These are phyloP conservation scores for Hyppa rectilinea DNA, from an alignment of 2,888 invertebrate genomes.

Conservation along the genomic window DNA sequence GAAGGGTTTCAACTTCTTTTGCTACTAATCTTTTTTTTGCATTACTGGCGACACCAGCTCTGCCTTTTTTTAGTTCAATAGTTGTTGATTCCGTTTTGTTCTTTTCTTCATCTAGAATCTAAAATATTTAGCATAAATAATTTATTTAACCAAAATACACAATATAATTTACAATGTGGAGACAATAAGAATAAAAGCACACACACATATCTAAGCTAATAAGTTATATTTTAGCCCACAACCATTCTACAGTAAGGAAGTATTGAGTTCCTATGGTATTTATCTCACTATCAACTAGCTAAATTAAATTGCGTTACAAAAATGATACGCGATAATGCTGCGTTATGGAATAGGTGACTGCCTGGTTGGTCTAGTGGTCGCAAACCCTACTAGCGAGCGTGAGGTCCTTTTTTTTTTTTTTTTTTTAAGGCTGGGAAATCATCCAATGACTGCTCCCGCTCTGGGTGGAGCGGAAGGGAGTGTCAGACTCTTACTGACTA, in stretches of 20 bases:
- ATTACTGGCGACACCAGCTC: slow-evolving; percentile 54
- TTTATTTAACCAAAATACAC: not conserved
- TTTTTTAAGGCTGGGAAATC: too few species aligned
- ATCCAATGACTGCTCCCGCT: too few species aligned
- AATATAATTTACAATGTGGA: not conserved
- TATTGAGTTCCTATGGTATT: not conserved
- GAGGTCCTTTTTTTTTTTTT: too few species aligned
- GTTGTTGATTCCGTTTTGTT: slow-evolving; percentile 14
- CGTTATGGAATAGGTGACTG: too few species aligned
- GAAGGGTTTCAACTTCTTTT: slow-evolving; percentile 34
- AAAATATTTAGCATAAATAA: slow-evolving; percentile 1
- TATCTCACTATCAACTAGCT: not conserved
- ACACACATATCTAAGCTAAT: not conserved
- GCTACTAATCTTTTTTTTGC: slow-evolving; percentile 60
- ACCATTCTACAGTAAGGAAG: not conserved
- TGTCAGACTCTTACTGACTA: too few species aligned
- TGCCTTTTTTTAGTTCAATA: slow-evolving; percentile 70
- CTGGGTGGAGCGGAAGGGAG: too few species aligned
- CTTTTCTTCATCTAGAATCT: slow-evolving; percentile 43
- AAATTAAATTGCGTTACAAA: not conserved
- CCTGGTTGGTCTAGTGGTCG: too few species aligned
- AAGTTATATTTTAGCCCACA: not conserved
- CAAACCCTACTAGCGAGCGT: too few species aligned
- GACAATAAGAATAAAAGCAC: not conserved
- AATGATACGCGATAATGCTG: too few species aligned